Conservation (phyloP, 2,797 vertebrate species). For the Chaetophractus vellerosus region DNA sequence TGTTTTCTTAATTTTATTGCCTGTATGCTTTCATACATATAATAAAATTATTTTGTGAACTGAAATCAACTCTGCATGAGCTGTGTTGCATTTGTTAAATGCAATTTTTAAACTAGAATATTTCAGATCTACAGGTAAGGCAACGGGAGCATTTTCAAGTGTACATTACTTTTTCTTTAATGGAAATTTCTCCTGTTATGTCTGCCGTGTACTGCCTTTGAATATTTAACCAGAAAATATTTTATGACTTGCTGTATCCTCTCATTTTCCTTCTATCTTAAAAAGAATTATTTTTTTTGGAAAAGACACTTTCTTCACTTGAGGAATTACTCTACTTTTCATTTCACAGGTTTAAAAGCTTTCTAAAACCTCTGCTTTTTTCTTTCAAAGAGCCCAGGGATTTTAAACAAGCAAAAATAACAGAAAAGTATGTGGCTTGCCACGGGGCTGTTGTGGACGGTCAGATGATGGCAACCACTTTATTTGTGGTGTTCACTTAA, state of each 20-base stretch:
- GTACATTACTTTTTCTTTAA: neutral
- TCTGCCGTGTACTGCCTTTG: neutral
- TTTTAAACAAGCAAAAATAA: neutral
- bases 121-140: neutral
- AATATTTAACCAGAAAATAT: neutral
- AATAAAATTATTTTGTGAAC: conserved; percentile 93
- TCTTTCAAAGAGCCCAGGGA: conserved; percentile 20
- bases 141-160: neutral
- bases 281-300: neutral
- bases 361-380: conserved; percentile 32
- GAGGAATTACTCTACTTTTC: neutral
- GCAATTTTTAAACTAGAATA: conserved; percentile 17
- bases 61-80: conserved; percentile 85
- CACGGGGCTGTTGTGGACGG: fast-evolving
- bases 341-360: conserved; percentile 61
- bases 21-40: conserved; percentile 92
- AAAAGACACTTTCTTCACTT: neutral
- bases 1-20: conserved; percentile 90
- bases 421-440: neutral
- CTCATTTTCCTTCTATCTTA: neutral
- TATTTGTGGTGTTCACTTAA: neutral
- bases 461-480: neutral
- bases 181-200: neutral
- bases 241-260: neutral
- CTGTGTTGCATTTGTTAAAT: conserved; percentile 87